Percentiles rank a stretch among this genome's conserved stretches.
phyloP scores from a whole-genome alignment of 2,888 invertebrate species.

The Lasioglossum zephyrum region DNA sequence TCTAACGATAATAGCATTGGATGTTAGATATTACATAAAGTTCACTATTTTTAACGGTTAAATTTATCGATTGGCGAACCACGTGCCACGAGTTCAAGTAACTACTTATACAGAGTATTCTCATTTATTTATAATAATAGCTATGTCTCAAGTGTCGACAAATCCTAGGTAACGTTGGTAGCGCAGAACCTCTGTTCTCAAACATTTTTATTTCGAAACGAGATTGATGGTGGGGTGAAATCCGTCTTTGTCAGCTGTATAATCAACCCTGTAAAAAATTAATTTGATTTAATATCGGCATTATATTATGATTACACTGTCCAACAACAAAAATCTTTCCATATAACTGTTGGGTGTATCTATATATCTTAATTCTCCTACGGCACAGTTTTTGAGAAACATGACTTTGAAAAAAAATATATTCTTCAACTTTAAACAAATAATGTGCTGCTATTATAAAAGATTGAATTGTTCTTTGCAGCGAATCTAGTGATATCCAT shows the following conservation, averaged over 20 bases:
- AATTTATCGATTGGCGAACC: slow-evolving; percentile 43
- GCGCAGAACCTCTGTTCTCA: slow-evolving; percentile 40
- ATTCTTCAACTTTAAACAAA: too few relatives aligned
- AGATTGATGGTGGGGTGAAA: slow-evolving; percentile 82
- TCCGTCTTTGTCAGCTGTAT: slow-evolving; percentile 82
- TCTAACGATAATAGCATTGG: not conserved
- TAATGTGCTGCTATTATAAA: too few relatives aligned
- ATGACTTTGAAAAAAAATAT: too few relatives aligned
- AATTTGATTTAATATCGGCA: not conserved
- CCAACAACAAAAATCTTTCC: too few relatives aligned
- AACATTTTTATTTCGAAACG: slow-evolving; percentile 67
- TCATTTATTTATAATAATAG: slow-evolving; percentile 53
- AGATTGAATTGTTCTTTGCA: too few relatives aligned
- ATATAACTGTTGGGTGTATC: too few relatives aligned
- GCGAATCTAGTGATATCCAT: too few relatives aligned
- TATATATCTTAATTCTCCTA: too few relatives aligned
- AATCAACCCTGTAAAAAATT: slow-evolving; percentile 78
- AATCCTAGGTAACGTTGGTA: slow-evolving; percentile 58
- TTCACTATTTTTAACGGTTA: not conserved
- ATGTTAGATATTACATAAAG: not conserved
- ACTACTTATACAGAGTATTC: slow-evolving; percentile 40
- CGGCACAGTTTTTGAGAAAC: too few relatives aligned
- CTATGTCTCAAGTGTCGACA: slow-evolving; percentile 43
- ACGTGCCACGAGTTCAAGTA: slow-evolving; percentile 44
- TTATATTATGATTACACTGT: not conserved